Evolutionary conservation across 2,113 vertebrate species (phyloP), one percentile per base, ranked within the genome.

Genomic region (Pseudonaja textilis): DNA sequence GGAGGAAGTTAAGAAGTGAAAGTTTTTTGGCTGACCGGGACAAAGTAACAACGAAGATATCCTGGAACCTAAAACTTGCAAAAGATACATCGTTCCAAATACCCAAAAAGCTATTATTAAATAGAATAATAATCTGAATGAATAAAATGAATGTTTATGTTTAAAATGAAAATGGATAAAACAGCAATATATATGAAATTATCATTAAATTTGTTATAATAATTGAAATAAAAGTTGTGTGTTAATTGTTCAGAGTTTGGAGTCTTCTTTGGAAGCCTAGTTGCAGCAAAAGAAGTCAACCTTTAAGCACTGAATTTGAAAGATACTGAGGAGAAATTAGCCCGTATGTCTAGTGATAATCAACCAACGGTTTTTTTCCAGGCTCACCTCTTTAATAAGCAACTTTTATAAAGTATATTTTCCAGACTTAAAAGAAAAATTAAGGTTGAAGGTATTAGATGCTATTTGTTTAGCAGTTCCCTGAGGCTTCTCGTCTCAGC

Each of bases 381-480:
- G 89, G 92, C 69, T 92, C 8, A 54, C 42, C 88, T 85, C 93
- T 26, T 0, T 94, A 89, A 91, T 93, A 96, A 96, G 96, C 61
- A 64, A 96, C 42, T 87, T 9, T 94, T 89, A 95, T 23, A 90
- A 94, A 94, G 94, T 22, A 9, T 86, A 94, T 91, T 89, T 87
- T 57, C 1, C 87, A 25, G 14, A 91, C n/a, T 91, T 25, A 85
- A 91, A 3, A 91, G 88, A 81, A 91, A 89, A 81, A 91, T 91
- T 92, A 74, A 95, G 94, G 45, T 95, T 59, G 89, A 88, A 94
- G 52, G 94, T 94, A 92, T 42, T 92, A 96, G 81, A 96, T 69
- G 55, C 89, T 91, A 94, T 97, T 97, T 97, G 96, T 95, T 95
- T 94, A 97, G 47, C 91, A 94, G 93, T 95, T 98, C 97, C 98